Evolutionary conservation across 2,113 vertebrate genomes (phyloP).

Genomic region (Arizona elegans): DNA sequence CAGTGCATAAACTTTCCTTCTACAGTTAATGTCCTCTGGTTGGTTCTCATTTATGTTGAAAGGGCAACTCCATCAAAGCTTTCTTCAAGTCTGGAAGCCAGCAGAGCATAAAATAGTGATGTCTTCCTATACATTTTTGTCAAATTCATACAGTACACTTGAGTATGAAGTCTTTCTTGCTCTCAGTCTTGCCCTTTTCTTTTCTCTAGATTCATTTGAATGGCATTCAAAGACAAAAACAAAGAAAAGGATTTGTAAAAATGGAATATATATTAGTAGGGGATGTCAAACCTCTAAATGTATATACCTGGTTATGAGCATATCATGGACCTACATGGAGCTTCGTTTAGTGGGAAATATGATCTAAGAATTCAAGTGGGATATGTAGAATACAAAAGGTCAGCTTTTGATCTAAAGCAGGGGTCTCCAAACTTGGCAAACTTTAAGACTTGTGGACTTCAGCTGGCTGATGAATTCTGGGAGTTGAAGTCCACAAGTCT

Average conservation of each 20-base stretch:
- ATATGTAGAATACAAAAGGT: neutral
- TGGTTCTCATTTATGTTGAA: conserved; percentile 31
- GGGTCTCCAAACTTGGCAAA: too few species aligned
- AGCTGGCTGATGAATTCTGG: neutral
- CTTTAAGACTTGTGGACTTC: too few species aligned
- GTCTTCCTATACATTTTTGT: conserved; percentile 7
- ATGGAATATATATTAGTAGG: neutral
- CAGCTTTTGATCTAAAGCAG: neutral
- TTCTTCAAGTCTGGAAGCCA: conserved; percentile 27
- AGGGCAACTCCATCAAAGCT: conserved; percentile 38
- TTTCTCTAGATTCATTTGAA: neutral
- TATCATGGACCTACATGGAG: neutral
- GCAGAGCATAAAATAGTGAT: conserved; percentile 15
- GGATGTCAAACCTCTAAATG: neutral
- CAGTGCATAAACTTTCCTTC: conserved; percentile 2
- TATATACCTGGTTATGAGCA: neutral
- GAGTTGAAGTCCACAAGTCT: neutral
- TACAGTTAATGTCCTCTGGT: conserved; percentile 6
- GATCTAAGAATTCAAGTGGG: conserved; percentile 14
- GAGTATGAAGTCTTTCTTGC: neutral
- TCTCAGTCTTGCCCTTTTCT: conserved; percentile 16
- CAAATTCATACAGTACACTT: conserved; percentile 2
- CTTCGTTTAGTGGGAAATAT: neutral
- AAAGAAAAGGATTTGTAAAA: conserved; percentile 16
- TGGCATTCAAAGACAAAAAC: conserved; percentile 24